Evolutionary conservation across 2,113 vertebrate species (phyloP).

Genomic region (Heterocephalus glaber): DNA sequence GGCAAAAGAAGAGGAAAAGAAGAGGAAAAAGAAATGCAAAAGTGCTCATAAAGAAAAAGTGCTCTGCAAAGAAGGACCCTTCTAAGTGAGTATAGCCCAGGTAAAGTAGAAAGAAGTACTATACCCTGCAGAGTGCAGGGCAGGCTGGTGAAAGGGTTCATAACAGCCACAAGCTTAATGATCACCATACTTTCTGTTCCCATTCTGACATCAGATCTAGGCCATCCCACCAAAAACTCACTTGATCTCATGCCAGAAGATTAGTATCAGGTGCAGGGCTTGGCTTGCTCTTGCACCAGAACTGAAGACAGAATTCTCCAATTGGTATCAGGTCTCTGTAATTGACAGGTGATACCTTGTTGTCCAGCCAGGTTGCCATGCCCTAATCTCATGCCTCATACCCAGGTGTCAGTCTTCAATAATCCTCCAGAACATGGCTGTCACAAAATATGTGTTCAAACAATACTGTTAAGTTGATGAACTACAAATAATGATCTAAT

Average conservation of each 20-base stretch:
- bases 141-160: background rate
- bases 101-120: background rate
- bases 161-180: background rate
- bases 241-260: background rate
- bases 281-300: background rate
- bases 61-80: background rate
- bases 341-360: background rate
- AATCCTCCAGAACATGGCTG: background rate
- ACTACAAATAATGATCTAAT: background rate
- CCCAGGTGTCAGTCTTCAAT: background rate
- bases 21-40: background rate
- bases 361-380: background rate
- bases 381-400: background rate
- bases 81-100: background rate
- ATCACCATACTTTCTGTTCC: background rate
- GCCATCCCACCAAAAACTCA: background rate
- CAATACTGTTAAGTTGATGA: background rate
- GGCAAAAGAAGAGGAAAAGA: background rate
- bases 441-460: background rate
- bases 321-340: background rate
- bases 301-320: background rate
- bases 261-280: background rate
- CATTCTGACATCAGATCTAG: background rate
- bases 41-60: background rate
- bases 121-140: background rate